Percentiles rank a stretch among this genome's conserved stretches.
phyloP scores from a whole-genome alignment of 2,797 vertebrate species.

The Botia almorhae region DNA sequence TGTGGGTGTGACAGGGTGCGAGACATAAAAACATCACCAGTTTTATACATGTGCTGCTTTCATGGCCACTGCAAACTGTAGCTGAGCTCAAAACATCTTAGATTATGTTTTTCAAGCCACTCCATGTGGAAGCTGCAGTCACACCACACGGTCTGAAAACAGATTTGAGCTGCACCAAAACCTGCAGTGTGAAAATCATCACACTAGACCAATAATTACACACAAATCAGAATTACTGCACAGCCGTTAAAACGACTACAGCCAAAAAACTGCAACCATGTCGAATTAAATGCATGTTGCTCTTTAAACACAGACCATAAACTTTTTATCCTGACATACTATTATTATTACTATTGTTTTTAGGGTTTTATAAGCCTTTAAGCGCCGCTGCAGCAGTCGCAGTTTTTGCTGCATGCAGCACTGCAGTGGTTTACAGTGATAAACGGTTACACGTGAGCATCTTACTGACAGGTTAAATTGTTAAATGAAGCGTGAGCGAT shows the following conservation, averaged over 20 bases:
- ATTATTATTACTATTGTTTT: too few relatives aligned
- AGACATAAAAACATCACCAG: constrained; percentile 31
- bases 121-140: too few relatives aligned
- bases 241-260: not conserved
- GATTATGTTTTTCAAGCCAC: too few relatives aligned
- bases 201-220: constrained; percentile 20
- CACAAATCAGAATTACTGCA: not conserved
- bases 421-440: not conserved
- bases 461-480: not conserved
- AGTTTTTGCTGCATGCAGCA: not conserved
- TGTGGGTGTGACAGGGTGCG: constrained; percentile 24
- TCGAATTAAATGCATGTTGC: not conserved
- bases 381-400: not conserved
- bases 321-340: not conserved
- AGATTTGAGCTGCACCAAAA: too few relatives aligned
- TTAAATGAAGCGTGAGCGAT: not conserved
- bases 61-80: too few relatives aligned
- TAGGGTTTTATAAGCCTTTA: not conserved
- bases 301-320: not conserved
- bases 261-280: not conserved
- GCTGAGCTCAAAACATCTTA: too few relatives aligned
- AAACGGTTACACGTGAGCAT: not conserved
- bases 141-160: too few relatives aligned
- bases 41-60: constrained; percentile 4
- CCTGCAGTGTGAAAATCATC: not conserved